phyloP scores from a whole-genome alignment of 2,113 vertebrate species.

The Aspidoscelis tigris region DNA sequence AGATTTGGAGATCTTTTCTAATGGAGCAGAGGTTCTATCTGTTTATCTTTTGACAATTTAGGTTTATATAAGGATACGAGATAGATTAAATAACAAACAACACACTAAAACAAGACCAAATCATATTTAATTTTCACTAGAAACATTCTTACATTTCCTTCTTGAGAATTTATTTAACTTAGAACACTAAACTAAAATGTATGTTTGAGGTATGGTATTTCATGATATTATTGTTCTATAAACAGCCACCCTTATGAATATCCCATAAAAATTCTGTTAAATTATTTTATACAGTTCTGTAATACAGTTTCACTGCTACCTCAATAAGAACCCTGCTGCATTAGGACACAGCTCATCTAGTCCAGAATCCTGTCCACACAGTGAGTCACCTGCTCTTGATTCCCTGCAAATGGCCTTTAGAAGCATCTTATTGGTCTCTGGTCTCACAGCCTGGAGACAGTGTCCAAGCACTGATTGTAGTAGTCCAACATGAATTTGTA shows the following conservation, averaged over 20 bases:
- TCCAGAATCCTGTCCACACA: no score
- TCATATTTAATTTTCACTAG: background rate
- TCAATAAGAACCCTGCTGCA: no score
- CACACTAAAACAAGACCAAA: background rate
- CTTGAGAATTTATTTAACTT: background rate
- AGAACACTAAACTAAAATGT: background rate
- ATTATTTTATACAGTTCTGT: background rate
- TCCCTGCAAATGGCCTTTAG: no score
- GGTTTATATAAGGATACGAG: slow-evolving; percentile 13
- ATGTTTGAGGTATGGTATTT: background rate
- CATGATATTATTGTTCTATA: background rate
- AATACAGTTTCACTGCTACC: no score
- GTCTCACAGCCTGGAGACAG: no score
- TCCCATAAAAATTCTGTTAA: background rate
- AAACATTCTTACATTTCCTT: background rate
- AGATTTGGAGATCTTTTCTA: no score
- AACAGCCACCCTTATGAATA: background rate
- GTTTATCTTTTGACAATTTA: slow-evolving; percentile 15
- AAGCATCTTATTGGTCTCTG: no score
- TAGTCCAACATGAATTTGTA: no score
- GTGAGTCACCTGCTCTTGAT: no score
- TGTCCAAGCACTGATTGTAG: no score
- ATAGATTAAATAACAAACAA: background rate
- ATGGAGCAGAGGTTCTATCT: background rate
- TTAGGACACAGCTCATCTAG: no score